Evolutionary conservation across 1,140 invertebrate species (phyloP).

Genomic region (Wasmannia auropunctata): DNA sequence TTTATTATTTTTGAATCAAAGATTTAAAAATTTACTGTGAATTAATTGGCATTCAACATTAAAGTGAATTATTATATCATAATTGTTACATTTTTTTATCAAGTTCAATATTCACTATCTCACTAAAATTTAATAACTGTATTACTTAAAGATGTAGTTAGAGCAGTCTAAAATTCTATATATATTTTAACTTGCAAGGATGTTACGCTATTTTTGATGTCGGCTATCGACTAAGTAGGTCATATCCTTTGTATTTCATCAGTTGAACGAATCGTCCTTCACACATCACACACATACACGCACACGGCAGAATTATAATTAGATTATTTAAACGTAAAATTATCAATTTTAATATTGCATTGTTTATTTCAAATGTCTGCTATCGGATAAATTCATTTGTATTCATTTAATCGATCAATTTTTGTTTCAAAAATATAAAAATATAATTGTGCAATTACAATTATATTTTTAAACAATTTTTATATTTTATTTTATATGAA

Average conservation of each 20-base stretch:
- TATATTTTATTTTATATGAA: background rate
- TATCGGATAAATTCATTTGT: background rate
- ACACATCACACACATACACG: background rate
- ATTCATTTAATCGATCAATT: background rate
- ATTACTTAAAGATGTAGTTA: background rate
- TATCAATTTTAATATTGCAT: constrained; percentile 4
- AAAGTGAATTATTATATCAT: background rate
- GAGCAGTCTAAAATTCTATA: background rate
- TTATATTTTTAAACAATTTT: background rate
- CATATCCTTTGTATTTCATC: background rate
- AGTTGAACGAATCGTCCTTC: constrained; percentile 18
- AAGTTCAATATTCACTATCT: background rate
- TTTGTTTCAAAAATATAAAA: background rate
- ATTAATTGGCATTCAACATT: background rate
- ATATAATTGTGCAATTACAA: background rate
- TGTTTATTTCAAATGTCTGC: background rate
- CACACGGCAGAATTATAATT: background rate
- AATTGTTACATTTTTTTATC: background rate
- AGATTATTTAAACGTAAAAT: background rate
- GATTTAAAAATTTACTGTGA: background rate
- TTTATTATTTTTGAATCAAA: background rate
- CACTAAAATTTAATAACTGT: background rate
- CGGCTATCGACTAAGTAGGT: background rate
- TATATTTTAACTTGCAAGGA: background rate
- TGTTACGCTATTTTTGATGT: background rate